Percentiles rank a stretch among this genome's conserved stretches.
Conservation (phyloP, 2,797 vertebrate genomes). For the Sciurus carolinensis region DNA sequence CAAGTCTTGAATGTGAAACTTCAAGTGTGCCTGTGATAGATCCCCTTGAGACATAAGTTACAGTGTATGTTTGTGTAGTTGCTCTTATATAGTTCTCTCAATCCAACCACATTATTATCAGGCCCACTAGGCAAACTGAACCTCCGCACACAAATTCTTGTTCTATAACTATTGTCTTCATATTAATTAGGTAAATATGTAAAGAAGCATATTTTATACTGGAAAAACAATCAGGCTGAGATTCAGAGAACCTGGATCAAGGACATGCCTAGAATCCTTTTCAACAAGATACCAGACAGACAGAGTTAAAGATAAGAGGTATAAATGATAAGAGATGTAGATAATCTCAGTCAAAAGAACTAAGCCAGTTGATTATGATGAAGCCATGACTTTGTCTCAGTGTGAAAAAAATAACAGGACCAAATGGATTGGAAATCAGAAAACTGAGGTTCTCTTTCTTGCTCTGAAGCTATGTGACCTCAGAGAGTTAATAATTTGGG, state of each 20-base stretch:
- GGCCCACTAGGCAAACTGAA: neutral
- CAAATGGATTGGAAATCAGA: neutral
- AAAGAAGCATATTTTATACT: neutral
- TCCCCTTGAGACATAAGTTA: neutral
- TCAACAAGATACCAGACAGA: neutral
- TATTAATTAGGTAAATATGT: neutral
- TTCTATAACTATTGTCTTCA: neutral
- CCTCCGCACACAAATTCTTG: neutral
- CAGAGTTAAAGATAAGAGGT: neutral
- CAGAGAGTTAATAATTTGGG: neutral
- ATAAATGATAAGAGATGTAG: neutral
- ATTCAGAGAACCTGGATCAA: neutral
- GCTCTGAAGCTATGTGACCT: neutral
- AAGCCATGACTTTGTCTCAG: neutral
- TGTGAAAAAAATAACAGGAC: neutral
- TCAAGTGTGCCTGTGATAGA: neutral
- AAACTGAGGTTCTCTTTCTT: neutral
- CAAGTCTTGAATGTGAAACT: neutral
- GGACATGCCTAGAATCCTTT: neutral
- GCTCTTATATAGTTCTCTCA: neutral
- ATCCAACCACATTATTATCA: neutral
- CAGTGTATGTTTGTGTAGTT: neutral
- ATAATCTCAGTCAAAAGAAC: neutral
- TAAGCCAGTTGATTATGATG: neutral
- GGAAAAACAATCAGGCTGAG: neutral